Evolutionary conservation across 2,797 vertebrate genomes (phyloP), one percentile per base, ranked within the genome.

Genomic region (Polyboroides typus): DNA sequence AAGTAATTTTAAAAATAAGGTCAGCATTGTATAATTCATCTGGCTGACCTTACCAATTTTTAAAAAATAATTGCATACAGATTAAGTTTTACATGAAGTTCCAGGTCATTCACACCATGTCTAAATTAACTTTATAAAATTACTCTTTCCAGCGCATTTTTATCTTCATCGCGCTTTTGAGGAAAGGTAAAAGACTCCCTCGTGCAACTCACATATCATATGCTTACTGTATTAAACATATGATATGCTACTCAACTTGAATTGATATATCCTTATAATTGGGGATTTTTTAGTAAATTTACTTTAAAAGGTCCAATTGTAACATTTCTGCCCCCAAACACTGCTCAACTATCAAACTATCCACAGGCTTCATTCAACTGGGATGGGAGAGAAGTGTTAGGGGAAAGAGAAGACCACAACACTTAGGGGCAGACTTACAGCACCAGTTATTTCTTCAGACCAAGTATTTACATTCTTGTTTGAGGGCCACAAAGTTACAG

Each of bases 1-100:
- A 63, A 95, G 84, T 70, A 86, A 95, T 56, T 97, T 95, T 25
- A 48, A 96, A 92, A 95, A 87, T 80, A 94, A 95, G 79, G 90
- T 90, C 59, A 90, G 59, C 33, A 91, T 59, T 88, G 74, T 94
- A 27, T 55, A 95, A 87, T 67, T 71, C 90, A 83, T 95, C 95
- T 90, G 95, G 19, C 53, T 94, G 80, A 48, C 42, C 15, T 38
- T 58, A 92, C 15, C 4, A 17, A 19, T 42, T 44, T 6, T 34
- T 45, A 42, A 56, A 17, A 34, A 7, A 11, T 36, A 92, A 58
- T 3, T 82, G 36, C 26, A 56, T 50, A 83, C 60, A 78, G 45
- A 86, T 58, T 67, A 59, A 71, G 12, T 63, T 89, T 92, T 73
- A 73, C 20, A 52, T 19, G 8, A 85, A 88, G n/a, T 73, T 72